A percentile compares a stretch with the other conserved stretches of the same genome.
Conservation (phyloP, 2,888 invertebrate genomes). For the Muschampia plurimacula region DNA sequence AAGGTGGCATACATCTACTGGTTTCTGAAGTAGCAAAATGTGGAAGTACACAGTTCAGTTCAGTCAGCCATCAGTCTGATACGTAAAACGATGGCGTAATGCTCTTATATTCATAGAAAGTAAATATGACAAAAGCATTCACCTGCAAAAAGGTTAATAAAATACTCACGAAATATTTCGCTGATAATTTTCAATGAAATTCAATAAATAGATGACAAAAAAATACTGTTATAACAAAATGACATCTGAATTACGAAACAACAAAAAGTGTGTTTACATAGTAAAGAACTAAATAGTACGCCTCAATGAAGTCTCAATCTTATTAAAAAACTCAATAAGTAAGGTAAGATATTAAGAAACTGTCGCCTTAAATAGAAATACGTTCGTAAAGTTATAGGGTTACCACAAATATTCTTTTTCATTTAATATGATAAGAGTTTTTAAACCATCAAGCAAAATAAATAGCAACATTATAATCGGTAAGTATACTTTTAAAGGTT, state of each 20-base stretch:
- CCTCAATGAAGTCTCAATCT: not conserved
- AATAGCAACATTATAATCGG: too few species aligned
- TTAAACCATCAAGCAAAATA: too few species aligned
- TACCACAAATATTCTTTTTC: not conserved
- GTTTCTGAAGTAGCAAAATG: too few species aligned
- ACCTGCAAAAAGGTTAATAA: not conserved
- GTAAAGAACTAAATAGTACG: not conserved
- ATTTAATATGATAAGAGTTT: too few species aligned
- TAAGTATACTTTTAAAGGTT: too few species aligned
- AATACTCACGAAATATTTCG: not conserved
- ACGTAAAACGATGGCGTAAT: too few species aligned
- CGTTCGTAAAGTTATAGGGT: not conserved
- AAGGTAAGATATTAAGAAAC: not conserved
- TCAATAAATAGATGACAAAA: constrained; percentile 4
- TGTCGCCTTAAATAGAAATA: not conserved
- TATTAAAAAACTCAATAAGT: not conserved
- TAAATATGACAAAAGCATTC: not conserved
- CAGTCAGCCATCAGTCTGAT: too few species aligned
- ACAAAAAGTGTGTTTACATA: not conserved
- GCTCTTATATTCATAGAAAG: too few species aligned
- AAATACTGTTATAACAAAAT: not conserved
- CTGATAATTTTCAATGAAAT: not conserved
- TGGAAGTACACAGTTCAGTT: too few species aligned
- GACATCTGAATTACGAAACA: constrained; percentile 4
- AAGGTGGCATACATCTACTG: too few species aligned